These are phyloP conservation scores for Alsophila aescularia DNA, from an alignment of 2,888 invertebrate species.

Conservation along the genomic window DNA sequence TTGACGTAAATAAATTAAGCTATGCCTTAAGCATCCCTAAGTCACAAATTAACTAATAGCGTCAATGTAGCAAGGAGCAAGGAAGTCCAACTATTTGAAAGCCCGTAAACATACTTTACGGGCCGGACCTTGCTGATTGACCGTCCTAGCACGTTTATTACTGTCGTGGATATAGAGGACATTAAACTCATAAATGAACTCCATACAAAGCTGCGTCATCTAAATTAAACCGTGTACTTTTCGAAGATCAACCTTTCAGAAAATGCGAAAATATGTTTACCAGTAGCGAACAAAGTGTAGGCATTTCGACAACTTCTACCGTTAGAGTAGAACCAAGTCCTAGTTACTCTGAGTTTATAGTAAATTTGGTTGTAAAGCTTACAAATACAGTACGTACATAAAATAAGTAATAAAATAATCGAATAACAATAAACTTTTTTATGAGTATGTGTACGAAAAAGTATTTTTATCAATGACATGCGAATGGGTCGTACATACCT, in stretches of 20 bases:
- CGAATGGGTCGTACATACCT: not conserved
- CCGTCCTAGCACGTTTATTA: slow-evolving; percentile 32
- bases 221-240: too few species aligned
- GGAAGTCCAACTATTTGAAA: slow-evolving; percentile 60
- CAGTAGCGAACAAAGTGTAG: too few species aligned
- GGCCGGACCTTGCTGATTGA: slow-evolving; percentile 51
- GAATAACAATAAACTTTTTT: slow-evolving; percentile 18
- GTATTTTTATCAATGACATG: not conserved
- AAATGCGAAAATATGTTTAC: too few species aligned
- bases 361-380: not conserved
- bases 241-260: too few species aligned
- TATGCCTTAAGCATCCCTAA: too few species aligned
- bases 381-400: slow-evolving; percentile 11
- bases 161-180: not conserved
- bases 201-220: not conserved
- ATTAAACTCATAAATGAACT: slow-evolving; percentile 1
- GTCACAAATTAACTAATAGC: too few species aligned
- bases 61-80: slow-evolving; percentile 50
- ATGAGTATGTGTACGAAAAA: not conserved
- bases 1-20: too few species aligned
- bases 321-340: not conserved
- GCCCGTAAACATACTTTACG: slow-evolving; percentile 64
- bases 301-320: too few species aligned
- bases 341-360: not conserved
- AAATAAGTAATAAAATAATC: slow-evolving; percentile 22